These are phyloP conservation scores for Drosophila murphyi DNA, from an alignment of 1,140 invertebrate species.

Conservation along the genomic window DNA sequence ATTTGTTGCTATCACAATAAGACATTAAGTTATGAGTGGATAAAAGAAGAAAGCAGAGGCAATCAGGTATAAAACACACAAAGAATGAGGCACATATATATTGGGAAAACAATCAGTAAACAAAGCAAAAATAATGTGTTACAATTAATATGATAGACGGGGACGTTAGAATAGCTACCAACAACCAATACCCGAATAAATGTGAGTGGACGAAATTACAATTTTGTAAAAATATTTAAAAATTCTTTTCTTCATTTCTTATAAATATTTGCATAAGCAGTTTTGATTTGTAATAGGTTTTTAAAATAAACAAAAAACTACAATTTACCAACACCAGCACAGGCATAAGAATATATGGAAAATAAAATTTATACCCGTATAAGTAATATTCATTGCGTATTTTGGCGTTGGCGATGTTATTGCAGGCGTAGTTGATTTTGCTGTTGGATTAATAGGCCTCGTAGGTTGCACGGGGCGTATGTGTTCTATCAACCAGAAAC, in stretches of 20 bases:
- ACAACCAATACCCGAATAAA: not conserved
- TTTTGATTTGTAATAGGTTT: too few relatives aligned
- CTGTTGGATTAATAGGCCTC: not conserved
- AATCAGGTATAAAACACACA: constrained; percentile 7
- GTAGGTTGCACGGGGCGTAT: constrained; percentile 8
- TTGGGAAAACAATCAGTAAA: not conserved
- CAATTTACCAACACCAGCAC: constrained; percentile 31
- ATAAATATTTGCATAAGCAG: too few relatives aligned
- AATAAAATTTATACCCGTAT: constrained; percentile 52
- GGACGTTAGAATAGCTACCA: not conserved
- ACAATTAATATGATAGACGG: not conserved
- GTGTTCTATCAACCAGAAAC: not conserved
- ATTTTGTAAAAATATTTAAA: too few relatives aligned
- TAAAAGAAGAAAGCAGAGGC: not conserved
- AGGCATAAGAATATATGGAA: not conserved
- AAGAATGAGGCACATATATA: not conserved
- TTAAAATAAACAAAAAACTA: too few relatives aligned
- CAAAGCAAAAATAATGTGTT: not conserved
- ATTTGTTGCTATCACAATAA: constrained; percentile 15
- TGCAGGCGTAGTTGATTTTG: not conserved
- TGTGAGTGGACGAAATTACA: not conserved
- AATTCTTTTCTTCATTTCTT: not conserved
- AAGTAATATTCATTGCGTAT: too few relatives aligned
- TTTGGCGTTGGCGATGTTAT: constrained; percentile 1
- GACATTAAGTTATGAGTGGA: constrained; percentile 16